Base-by-base conservation (phyloP, 92 coral and sea anemone species). In the Zoanthus sansibaricus region DNA sequence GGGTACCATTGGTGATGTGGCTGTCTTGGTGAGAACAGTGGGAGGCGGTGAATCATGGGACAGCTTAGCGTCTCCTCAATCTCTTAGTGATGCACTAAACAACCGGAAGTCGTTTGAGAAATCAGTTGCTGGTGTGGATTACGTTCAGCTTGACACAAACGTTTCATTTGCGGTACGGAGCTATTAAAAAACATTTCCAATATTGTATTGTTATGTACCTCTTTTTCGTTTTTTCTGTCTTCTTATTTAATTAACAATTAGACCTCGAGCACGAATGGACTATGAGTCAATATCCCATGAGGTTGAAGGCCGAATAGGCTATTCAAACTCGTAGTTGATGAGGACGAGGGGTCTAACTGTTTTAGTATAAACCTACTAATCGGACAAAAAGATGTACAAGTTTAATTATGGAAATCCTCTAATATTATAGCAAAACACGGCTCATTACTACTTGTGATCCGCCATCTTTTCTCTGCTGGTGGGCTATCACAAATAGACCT, bases 21-120 rank as follows among this genome's bases (percentile, higher is more conserved):
- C 95, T 20, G 99, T 95, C 80, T 87, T 90, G 51, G 99, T 97
- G 46, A 90, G 99, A 84, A 89, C 94, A 7, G 93, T 97, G 9
- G 99, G 99, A 62, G 99, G 99, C 17, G 99, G 98, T 8, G 99
- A 97, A 86, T 62, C 91, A 0, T 97, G 98, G 98, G 89, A 75
- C 80, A 16, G 78, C 44, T 51, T 31, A 9, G 91, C 96, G 0
- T 87, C 83, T 51, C 87, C 95, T 5, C 92, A 71, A 87, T 83
- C 91, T 15, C 83, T 97, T 82, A 58, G 37, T 47, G 86, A 89
- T 10, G 90, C 92, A 68, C 86, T 97, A 33, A 67, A 77, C 18
- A 84, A 69, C 83, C 92, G 98, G 52, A 66, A 83, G 13, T 75
- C 87, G 48, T 93, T 93, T 42, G 92, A 77, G 42, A 93, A 92